Percentiles rank a stretch among this genome's conserved stretches.
Evolutionary conservation across 2,113 vertebrate genomes (phyloP).

Genomic region (Nothoprocta perdicaria): DNA sequence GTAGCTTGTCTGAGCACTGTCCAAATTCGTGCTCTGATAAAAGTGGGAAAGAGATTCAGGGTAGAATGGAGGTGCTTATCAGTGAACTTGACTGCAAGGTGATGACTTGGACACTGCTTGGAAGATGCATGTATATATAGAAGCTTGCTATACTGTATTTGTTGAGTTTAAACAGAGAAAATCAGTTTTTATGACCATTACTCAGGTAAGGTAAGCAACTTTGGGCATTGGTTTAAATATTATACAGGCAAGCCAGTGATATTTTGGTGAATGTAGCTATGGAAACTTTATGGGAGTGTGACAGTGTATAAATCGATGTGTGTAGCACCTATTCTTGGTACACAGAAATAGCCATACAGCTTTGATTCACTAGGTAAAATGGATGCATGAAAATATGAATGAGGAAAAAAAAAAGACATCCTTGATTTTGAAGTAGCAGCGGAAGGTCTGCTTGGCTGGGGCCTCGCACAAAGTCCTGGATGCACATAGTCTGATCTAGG

Average conservation of each 20-base stretch:
- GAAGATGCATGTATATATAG: background rate
- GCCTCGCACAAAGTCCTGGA: background rate
- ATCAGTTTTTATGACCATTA: background rate
- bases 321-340: background rate
- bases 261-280: background rate
- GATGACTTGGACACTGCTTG: background rate
- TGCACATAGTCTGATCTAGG: background rate
- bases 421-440: background rate
- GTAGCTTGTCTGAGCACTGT: background rate
- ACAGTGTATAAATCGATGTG: fast-evolving
- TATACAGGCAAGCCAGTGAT: background rate
- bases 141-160: background rate
- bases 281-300: background rate
- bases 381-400: background rate
- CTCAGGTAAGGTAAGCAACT: background rate
- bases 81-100: background rate
- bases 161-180: background rate
- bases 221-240: background rate
- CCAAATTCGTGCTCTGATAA: background rate
- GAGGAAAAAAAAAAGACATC: background rate
- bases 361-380: background rate
- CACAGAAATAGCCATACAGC: no score
- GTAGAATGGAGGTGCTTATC: background rate
- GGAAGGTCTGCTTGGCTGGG: background rate
- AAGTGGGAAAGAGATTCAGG: background rate